Evolutionary conservation across 2,888 invertebrate species (phyloP), one percentile per base, ranked within the genome.

Genomic region (Gymnocheta viridis): DNA sequence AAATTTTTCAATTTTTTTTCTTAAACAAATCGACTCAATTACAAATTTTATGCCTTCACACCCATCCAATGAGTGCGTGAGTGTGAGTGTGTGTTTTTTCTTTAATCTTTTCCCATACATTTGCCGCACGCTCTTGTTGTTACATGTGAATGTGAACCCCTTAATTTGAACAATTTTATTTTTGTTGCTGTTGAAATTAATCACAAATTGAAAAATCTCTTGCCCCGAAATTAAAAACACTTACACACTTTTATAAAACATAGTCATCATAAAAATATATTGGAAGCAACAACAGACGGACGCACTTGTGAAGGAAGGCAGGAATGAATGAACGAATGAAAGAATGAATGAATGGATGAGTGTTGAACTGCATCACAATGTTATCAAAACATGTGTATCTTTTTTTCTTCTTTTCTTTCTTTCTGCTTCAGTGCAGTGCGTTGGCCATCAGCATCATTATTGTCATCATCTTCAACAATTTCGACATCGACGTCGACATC

Each of bases 371-470:
- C 81, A 76, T 62, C 62, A 82, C 62, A 82, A 82, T 82, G 69
- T 82, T 82, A 82, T 76, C 81, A 76, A 79, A 82, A 82, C 81
- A 82, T 82, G 74, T 82, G 81, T 82, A 82, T 82, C 69, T 41
- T 69, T 32, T 44, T 79, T 56, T 0, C 56, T 44, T 12, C n/a
- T 41, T n/a, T 22, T 69, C 4, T 35, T 41, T n/a, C 38, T 51
- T 73, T 19, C n/a, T 35, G 62, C 5, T 58, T 29, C 62, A 62
- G 29, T 73, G 66, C 80, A 80, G 22, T 70, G 81, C 81, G 81
- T 82, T 82, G 81, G 74, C 47, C 81, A 81, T 60, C 67, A 35
- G 47, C 70, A 14, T 51, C 58, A 32, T 47, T 70, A 54, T 51
- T 56, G 10, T 78, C 70, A 14, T 14, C 56, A 27, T 9, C 72